phyloP scores from a whole-genome alignment of 2,888 invertebrate species.

The Margaritifera margaritifera region DNA sequence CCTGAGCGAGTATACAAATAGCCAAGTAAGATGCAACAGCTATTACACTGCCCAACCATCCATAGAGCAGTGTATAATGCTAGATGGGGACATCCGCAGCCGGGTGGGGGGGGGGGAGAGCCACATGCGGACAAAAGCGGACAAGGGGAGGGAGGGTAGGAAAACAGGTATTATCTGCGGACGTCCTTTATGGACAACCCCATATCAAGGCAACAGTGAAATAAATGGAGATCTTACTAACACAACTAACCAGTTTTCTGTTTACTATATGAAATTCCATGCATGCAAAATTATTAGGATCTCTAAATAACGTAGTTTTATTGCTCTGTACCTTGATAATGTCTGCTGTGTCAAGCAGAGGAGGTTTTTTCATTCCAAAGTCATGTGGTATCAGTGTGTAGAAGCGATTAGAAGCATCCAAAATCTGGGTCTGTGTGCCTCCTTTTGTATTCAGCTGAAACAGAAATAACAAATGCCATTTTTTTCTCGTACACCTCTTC shows the following conservation, averaged over 20 bases:
- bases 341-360: slow-evolving; percentile 84
- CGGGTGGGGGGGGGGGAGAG: too few relatives aligned
- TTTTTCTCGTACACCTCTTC: neutral
- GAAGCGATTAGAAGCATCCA: slow-evolving; percentile 93
- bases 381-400: slow-evolving; percentile 96
- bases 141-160: too few relatives aligned
- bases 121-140: too few relatives aligned
- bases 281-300: neutral
- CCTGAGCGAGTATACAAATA: too few relatives aligned
- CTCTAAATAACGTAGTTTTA: neutral
- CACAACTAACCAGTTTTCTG: neutral
- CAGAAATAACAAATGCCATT: slow-evolving; percentile 3
- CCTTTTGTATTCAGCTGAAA: slow-evolving; percentile 64
- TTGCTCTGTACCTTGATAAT: slow-evolving; percentile 76
- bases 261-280: neutral
- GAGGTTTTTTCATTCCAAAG: slow-evolving; percentile 89
- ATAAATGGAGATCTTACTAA: too few relatives aligned
- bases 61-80: too few relatives aligned
- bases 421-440: slow-evolving; percentile 76
- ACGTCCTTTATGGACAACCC: too few relatives aligned
- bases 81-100: too few relatives aligned
- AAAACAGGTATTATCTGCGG: too few relatives aligned
- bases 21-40: too few relatives aligned
- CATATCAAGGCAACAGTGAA: too few relatives aligned
- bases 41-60: too few relatives aligned